A percentile compares a stretch with the other conserved stretches of the same genome.
phyloP scores from a whole-genome alignment of 2,797 vertebrate genomes.

The Bradypus variegatus region DNA sequence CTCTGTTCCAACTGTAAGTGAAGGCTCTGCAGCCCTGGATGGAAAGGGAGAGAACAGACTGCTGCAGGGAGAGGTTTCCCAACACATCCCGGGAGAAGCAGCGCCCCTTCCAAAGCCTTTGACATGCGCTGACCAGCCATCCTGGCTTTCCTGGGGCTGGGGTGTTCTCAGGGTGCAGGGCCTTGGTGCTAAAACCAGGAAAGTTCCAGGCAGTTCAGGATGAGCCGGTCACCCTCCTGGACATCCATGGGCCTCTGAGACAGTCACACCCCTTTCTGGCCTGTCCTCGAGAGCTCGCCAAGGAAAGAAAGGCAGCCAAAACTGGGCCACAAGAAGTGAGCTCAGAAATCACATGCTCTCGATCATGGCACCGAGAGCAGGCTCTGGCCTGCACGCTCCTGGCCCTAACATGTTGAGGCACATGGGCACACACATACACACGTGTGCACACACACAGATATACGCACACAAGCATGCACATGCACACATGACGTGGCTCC shows the following conservation, averaged over 20 bases:
- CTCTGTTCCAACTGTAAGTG: background rate
- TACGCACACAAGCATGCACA: background rate
- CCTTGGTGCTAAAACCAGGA: background rate
- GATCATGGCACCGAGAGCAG: fast-evolving
- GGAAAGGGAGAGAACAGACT: background rate
- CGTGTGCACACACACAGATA: fast-evolving
- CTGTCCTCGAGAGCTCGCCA: background rate
- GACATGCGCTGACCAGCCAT: background rate
- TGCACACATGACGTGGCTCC: background rate
- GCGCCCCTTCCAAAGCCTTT: background rate
- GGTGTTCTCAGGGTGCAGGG: background rate
- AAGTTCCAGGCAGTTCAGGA: fast-evolving
- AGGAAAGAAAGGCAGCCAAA: background rate
- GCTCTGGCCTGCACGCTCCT: background rate
- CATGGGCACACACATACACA: background rate
- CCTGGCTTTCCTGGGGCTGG: background rate
- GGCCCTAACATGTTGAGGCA: too few species aligned
- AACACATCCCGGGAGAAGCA: background rate
- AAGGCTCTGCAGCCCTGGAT: fast-evolving
- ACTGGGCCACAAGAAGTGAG: fast-evolving
- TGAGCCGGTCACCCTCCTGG: background rate
- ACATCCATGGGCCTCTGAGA: background rate
- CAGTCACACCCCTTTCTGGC: background rate
- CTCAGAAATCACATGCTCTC: background rate
- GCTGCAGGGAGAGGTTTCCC: background rate